Evolutionary conservation across 2,888 invertebrate species (phyloP), one percentile per base, ranked within the genome.

Genomic region (Monochamus alternatus): DNA sequence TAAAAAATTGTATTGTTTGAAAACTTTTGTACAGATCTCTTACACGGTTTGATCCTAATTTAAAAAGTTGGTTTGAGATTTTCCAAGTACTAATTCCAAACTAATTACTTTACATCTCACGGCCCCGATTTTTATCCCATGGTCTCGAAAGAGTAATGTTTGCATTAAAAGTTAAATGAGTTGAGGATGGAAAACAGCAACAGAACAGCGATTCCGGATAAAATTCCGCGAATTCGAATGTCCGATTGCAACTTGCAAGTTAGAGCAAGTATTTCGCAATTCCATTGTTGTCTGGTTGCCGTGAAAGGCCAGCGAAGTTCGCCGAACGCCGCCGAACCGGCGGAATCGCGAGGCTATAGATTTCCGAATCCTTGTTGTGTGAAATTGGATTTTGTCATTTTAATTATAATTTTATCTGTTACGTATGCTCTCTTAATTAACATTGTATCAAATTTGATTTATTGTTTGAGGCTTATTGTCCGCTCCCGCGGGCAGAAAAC

Each of bases 331-430:
- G n/a, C 69, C 69, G 74, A 74, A 60, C 32, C 69, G 51, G 64
- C 60, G 31, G 47, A 51, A 43, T 68, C 38, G 60, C 47, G 59
- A 59, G 81, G 82, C 84, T 82, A 85, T 87, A 87, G 84, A 86
- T 87, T 86, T 85, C 83, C 80, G 77, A 82, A 81, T 87, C 87
- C 87, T 87, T 87, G 87, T 87, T 86, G 87, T 87, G 87, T 87
- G 87, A 87, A 88, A 87, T 87, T 88, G 87, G 87, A 87, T 87
- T 87, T 86, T 87, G 87, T 87, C 87, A 87, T 87, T 87, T 87
- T 87, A 87, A 88, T 87, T 88, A 87, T 87, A 87, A 80, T 87
- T 86, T 86, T 86, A 87, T 86, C 86, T 85, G 86, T 85, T 84
- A 85, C 86, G 85, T 86, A 85, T 86, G 86, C 82, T 82, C 85